phyloP scores from a whole-genome alignment of 2,113 vertebrate genomes.

The Crotalus helleri region DNA sequence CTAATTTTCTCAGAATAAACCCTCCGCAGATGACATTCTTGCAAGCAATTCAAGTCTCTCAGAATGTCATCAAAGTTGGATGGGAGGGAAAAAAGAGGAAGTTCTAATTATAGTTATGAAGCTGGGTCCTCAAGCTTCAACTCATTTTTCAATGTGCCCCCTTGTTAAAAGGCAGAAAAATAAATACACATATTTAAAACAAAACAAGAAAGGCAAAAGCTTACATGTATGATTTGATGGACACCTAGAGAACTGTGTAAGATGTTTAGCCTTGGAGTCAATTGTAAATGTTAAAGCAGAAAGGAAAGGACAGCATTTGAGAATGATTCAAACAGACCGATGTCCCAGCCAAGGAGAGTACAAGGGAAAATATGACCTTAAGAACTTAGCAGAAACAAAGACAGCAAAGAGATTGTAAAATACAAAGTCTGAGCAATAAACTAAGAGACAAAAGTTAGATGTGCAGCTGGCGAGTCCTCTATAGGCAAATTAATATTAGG shows the following conservation, averaged over 20 bases:
- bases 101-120: constrained; percentile 47
- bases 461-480: neutral
- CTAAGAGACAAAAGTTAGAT: neutral
- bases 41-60: neutral
- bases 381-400: neutral
- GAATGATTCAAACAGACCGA: constrained; percentile 37
- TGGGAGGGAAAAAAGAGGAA: constrained; percentile 12
- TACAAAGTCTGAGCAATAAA: neutral
- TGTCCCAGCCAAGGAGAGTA: neutral
- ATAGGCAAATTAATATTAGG: neutral
- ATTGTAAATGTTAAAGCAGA: constrained; percentile 22
- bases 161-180: constrained; percentile 39
- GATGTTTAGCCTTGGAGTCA: constrained; percentile 41
- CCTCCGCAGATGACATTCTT: constrained; percentile 33
- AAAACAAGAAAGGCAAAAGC: constrained; percentile 35
- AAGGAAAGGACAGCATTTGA: neutral
- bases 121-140: constrained; percentile 7
- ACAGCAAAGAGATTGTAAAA: neutral
- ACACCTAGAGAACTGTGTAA: constrained; percentile 41
- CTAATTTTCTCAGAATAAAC: constrained; percentile 45
- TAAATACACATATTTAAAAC: constrained; percentile 36
- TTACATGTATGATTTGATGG: constrained; percentile 19
- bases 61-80: constrained; percentile 45
- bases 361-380: fast-evolving
- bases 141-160: constrained; percentile 1